Evolutionary conservation across 2,888 invertebrate species (phyloP).

Genomic region (Pseudolycoriella hygida): DNA sequence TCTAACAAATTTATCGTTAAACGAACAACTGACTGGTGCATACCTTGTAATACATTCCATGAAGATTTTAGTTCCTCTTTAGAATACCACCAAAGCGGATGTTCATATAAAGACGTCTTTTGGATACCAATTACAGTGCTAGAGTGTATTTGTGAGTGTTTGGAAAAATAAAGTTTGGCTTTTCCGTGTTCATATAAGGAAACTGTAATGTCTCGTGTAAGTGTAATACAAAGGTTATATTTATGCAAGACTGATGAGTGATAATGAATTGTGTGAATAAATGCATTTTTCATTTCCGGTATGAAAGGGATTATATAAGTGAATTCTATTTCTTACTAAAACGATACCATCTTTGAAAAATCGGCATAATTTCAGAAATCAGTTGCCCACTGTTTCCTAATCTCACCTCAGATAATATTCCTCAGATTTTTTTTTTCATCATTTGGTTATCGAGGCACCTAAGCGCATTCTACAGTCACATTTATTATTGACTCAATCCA

Average conservation of each 20-base stretch:
- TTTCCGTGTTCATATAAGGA: neutral
- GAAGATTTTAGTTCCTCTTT: conserved; percentile 10
- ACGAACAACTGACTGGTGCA: too few relatives aligned
- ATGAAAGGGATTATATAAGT: neutral
- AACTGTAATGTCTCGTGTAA: conserved; percentile 13
- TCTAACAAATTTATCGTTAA: too few relatives aligned
- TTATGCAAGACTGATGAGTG: too few relatives aligned
- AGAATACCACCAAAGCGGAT: conserved; percentile 9
- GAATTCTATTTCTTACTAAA: neutral
- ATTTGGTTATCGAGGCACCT: too few relatives aligned
- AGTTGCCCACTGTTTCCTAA: too few relatives aligned
- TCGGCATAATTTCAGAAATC: too few relatives aligned
- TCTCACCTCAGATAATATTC: too few relatives aligned
- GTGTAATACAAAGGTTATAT: conserved; percentile 7
- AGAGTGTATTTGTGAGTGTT: neutral
- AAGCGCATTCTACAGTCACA: too few relatives aligned
- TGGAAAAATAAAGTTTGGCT: neutral
- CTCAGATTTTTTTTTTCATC: too few relatives aligned
- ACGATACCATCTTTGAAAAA: too few relatives aligned
- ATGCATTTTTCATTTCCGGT: neutral
- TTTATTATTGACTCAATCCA: too few relatives aligned
- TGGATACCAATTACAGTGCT: neutral
- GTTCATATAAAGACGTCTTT: conserved; percentile 3
- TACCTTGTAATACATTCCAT: too few relatives aligned
- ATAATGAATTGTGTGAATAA: neutral